phyloP scores from a whole-genome alignment of 2,888 invertebrate genomes.

The Polymixis lichenea region DNA sequence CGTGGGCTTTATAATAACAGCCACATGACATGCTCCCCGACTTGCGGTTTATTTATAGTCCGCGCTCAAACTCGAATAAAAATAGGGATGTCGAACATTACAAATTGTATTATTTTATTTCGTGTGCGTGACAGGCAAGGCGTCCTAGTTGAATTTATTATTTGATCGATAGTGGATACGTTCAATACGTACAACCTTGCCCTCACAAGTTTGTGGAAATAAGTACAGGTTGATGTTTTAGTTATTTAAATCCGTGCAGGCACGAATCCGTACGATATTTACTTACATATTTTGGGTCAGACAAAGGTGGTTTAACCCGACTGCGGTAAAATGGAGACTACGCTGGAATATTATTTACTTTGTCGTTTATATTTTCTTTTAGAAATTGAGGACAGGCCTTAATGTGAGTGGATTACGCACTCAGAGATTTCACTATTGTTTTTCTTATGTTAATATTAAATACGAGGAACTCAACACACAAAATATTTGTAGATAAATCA shows the following conservation, averaged over 20 bases:
- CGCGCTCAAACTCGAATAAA: constrained; percentile 64
- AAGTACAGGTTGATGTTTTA: constrained; percentile 57
- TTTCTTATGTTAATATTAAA: constrained; percentile 37
- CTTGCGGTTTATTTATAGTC: constrained; percentile 64
- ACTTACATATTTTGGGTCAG: constrained; percentile 56
- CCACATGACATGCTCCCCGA: constrained; percentile 70
- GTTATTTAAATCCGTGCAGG: constrained; percentile 62
- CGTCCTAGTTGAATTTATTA: constrained; percentile 70
- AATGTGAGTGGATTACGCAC: constrained; percentile 14
- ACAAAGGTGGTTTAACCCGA: constrained; percentile 49
- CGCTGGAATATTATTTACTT: constrained; percentile 43
- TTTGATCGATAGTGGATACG: constrained; percentile 69
- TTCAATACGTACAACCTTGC: constrained; percentile 59
- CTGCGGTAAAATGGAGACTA: constrained; percentile 49
- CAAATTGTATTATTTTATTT: constrained; percentile 72
- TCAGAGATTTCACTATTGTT: constrained; percentile 28
- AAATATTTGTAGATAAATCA: constrained; percentile 45
- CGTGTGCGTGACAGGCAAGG: constrained; percentile 67
- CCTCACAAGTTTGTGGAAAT: constrained; percentile 55
- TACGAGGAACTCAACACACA: constrained; percentile 21
- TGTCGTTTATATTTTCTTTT: constrained; percentile 39
- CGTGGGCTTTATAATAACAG: constrained; percentile 70
- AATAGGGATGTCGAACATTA: constrained; percentile 70
- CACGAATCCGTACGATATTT: constrained; percentile 59
- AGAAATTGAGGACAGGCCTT: constrained; percentile 20